Evolutionary conservation across 2,113 vertebrate genomes (phyloP).

Genomic region (Arenaria interpres): DNA sequence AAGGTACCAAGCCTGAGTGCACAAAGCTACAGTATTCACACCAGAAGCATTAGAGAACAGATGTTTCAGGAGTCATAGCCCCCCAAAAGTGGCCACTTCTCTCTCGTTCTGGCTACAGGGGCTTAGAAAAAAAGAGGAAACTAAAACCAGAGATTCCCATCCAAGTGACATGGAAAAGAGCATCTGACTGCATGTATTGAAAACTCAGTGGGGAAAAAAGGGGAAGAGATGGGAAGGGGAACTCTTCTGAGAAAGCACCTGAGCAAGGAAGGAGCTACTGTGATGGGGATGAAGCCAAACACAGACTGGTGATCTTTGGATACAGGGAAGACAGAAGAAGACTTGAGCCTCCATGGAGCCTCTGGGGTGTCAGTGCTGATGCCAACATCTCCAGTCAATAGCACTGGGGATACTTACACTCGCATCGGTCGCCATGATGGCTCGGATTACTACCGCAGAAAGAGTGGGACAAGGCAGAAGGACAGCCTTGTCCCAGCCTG

Average conservation of each 20-base stretch:
- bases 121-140: not conserved
- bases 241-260: not conserved
- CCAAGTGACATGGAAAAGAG: not conserved
- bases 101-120: not conserved
- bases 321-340: not conserved
- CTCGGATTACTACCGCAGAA: not conserved
- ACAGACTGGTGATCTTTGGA: not conserved
- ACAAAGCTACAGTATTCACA: not conserved
- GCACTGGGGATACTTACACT: not conserved
- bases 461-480: not conserved
- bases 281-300: not conserved
- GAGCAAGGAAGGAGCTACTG: not conserved
- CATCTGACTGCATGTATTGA: not conserved
- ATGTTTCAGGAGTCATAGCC: not conserved
- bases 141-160: not conserved
- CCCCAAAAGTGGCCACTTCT: not conserved
- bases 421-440: accelerated
- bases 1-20: not conserved
- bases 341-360: not conserved
- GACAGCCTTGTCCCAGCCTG: not conserved
- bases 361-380: not conserved
- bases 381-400: not conserved
- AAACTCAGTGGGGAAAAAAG: not conserved
- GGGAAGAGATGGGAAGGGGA: not conserved
- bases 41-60: not conserved